Evolutionary conservation across 2,113 vertebrate species (phyloP).

Genomic region (Callocephalon fimbriatum): DNA sequence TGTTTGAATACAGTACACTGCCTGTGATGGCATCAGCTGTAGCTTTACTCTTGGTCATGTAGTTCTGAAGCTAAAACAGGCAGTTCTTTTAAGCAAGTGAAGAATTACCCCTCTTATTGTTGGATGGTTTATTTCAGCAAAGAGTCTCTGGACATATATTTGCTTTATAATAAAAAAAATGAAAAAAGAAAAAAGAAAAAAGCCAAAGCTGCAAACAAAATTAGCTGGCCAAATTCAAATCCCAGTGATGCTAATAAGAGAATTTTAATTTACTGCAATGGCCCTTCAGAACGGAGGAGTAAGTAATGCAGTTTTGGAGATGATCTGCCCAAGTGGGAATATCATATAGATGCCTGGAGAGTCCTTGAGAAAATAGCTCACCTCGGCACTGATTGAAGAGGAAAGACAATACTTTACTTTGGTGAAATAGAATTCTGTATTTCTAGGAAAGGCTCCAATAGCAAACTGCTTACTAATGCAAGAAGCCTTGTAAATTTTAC

Average conservation of each 20-base stretch:
- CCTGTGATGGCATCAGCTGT: conserved; percentile 53
- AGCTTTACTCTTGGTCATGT: conserved; percentile 4
- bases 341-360: conserved; percentile 47
- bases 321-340: conserved; percentile 35
- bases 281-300: neutral
- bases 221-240: neutral
- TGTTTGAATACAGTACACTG: conserved; percentile 63
- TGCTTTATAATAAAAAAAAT: neutral
- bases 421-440: conserved; percentile 50
- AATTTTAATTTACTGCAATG: conserved; percentile 3
- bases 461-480: conserved; percentile 38
- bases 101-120: conserved; percentile 14
- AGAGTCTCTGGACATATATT: neutral
- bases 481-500: conserved; percentile 38
- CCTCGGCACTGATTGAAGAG: conserved; percentile 17
- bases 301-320: conserved; percentile 30
- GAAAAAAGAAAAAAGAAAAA: neutral
- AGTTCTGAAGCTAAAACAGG: conserved; percentile 34
- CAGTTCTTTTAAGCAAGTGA: conserved; percentile 17
- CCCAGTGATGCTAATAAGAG: neutral
- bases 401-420: conserved; percentile 57
- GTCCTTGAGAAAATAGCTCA: conserved; percentile 51
- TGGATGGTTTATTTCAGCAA: neutral
- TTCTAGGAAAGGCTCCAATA: conserved; percentile 65
- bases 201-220: neutral